phyloP scores from a whole-genome alignment of 1,140 invertebrate genomes.

The Ceratitis capitata region DNA sequence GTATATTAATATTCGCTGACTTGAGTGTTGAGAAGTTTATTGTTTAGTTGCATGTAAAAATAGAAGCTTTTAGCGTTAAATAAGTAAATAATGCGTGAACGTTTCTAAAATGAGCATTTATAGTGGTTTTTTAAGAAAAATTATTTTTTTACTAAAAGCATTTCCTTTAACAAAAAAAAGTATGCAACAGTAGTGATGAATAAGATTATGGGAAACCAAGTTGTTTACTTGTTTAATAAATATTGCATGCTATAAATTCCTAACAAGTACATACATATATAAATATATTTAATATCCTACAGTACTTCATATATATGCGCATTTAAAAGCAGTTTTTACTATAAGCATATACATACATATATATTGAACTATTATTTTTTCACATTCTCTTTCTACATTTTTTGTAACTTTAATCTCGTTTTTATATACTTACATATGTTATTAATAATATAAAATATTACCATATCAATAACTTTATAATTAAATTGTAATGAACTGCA shows the following conservation, averaged over 20 bases:
- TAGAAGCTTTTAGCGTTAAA: background rate
- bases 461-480: constrained; percentile 16
- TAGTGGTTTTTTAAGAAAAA: background rate
- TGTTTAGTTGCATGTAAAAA: background rate
- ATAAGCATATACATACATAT: background rate
- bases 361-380: background rate
- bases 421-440: background rate
- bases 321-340: background rate
- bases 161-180: background rate
- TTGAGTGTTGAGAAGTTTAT: background rate
- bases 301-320: background rate
- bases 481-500: background rate
- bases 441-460: background rate
- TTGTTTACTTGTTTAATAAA: background rate
- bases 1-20: background rate
- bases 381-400: background rate
- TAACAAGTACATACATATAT: too few relatives aligned
- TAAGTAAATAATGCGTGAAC: background rate
- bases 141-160: background rate
- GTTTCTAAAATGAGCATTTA: background rate
- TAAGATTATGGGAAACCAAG: background rate
- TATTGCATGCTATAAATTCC: too few relatives aligned
- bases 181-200: background rate
- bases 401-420: too few relatives aligned
- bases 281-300: background rate